These are phyloP conservation scores for Bovichtus variegatus DNA, from an alignment of 2,797 vertebrate genomes.

Conservation along the genomic window DNA sequence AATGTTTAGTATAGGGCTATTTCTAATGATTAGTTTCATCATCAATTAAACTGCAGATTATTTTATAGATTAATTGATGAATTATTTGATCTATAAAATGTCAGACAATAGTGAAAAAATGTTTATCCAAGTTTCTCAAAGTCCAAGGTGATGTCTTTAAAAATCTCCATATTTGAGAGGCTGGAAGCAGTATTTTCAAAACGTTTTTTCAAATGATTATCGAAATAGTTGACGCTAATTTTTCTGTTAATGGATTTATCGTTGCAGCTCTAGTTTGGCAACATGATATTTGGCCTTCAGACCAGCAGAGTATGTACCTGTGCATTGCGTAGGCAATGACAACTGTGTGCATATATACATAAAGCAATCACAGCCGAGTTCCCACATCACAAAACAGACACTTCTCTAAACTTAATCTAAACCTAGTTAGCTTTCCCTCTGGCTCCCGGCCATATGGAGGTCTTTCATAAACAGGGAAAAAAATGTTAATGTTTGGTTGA, in stretches of 20 bases:
- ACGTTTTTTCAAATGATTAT: no score
- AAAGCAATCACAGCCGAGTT: conserved; percentile 8
- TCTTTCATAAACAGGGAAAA: conserved; percentile 65
- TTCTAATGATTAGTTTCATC: no score
- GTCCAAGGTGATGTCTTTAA: no score
- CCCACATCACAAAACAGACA: conserved; percentile 23
- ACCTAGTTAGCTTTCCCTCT: conserved; percentile 39
- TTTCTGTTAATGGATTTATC: no score
- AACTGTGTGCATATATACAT: not conserved
- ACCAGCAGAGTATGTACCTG: not conserved
- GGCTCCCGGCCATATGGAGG: conserved; percentile 40
- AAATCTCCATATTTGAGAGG: no score
- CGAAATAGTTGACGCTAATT: no score
- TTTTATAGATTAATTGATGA: no score
- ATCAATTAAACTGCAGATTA: no score
- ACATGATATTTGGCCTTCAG: not conserved
- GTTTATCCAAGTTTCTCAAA: no score
- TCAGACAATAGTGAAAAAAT: no score
- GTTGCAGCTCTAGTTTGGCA: not conserved
- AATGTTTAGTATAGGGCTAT: not conserved
- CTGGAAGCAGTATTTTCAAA: no score
- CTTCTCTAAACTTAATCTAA: conserved; percentile 26
- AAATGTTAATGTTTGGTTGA: conserved; percentile 73
- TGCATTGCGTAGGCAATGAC: not conserved
- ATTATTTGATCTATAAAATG: no score